Percentiles rank a stretch among this genome's conserved stretches.
phyloP scores from a whole-genome alignment of 2,888 invertebrate genomes.

The Drosophila diplacantha region DNA sequence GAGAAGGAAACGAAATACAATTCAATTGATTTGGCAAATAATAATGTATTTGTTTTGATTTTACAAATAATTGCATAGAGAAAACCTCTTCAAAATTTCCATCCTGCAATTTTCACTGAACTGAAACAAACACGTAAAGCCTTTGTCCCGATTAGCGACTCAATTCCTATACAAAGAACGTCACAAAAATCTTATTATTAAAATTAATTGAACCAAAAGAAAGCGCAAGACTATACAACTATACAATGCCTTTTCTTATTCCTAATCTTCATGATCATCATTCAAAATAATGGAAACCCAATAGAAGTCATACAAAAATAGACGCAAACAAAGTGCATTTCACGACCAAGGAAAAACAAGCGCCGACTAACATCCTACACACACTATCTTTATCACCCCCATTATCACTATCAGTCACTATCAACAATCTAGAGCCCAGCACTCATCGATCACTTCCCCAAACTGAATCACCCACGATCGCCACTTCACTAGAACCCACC shows the following conservation, averaged over 20 bases:
- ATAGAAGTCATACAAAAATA: slow-evolving; percentile 33
- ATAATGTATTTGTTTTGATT: slow-evolving; percentile 32
- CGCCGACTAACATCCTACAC: slow-evolving; percentile 16
- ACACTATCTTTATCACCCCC: slow-evolving; percentile 11
- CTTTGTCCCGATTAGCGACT: slow-evolving; percentile 12
- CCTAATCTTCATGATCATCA: slow-evolving; percentile 42
- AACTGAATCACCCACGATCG: slow-evolving; percentile 36
- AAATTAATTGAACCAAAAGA: slow-evolving; percentile 43
- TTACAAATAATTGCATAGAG: background rate
- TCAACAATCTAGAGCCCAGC: slow-evolving; percentile 4
- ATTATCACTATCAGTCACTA: slow-evolving; percentile 12
- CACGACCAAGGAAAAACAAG: slow-evolving; percentile 21
- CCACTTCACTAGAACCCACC: slow-evolving; percentile 20
- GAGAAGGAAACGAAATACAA: slow-evolving; percentile 11
- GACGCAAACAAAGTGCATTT: slow-evolving; percentile 33
- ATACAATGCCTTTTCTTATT: slow-evolving; percentile 67
- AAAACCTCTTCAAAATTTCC: slow-evolving; percentile 5
- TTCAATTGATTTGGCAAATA: slow-evolving; percentile 38
- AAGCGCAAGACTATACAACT: slow-evolving; percentile 24
- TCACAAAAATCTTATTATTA: slow-evolving; percentile 37
- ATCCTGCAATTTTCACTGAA: background rate
- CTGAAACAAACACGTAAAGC: slow-evolving; percentile 9
- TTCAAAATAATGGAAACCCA: slow-evolving; percentile 18
- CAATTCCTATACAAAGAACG: slow-evolving; percentile 16
- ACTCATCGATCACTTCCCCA: slow-evolving; percentile 22